phyloP scores from a whole-genome alignment of 2,113 vertebrate species.

The Gobio gobio region DNA sequence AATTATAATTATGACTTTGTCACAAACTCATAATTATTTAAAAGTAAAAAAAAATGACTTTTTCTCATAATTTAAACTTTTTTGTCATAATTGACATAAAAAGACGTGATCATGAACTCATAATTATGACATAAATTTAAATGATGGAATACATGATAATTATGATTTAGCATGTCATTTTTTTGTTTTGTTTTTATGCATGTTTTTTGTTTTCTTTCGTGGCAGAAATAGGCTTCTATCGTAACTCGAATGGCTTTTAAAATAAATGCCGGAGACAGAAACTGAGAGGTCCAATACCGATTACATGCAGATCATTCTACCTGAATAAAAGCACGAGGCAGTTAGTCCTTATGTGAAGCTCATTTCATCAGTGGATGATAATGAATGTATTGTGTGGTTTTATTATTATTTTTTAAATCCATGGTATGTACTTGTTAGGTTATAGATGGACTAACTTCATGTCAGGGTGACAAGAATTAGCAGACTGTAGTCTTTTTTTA shows the following conservation, averaged over 20 bases:
- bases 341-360: conserved; percentile 61
- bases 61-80: no score
- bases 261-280: not conserved
- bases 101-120: not conserved
- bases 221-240: not conserved
- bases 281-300: conserved; percentile 2
- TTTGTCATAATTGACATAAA: not conserved
- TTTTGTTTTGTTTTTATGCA: not conserved
- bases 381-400: conserved; percentile 73
- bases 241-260: not conserved
- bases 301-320: conserved; percentile 57
- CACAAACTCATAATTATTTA: not conserved
- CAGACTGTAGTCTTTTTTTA: conserved; percentile 54
- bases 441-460: conserved; percentile 64
- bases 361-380: conserved; percentile 67
- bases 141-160: not conserved
- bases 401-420: conserved; percentile 31
- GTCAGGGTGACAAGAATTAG: conserved; percentile 54
- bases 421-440: conserved; percentile 70
- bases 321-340: conserved; percentile 59
- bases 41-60: no score
- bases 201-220: not conserved
- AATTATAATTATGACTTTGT: not conserved
- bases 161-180: not conserved
- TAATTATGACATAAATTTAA: not conserved